A percentile compares a stretch with the other conserved stretches of the same genome.
phyloP scores from a whole-genome alignment of 2,888 invertebrate genomes.

The Notodonta ziczac region DNA sequence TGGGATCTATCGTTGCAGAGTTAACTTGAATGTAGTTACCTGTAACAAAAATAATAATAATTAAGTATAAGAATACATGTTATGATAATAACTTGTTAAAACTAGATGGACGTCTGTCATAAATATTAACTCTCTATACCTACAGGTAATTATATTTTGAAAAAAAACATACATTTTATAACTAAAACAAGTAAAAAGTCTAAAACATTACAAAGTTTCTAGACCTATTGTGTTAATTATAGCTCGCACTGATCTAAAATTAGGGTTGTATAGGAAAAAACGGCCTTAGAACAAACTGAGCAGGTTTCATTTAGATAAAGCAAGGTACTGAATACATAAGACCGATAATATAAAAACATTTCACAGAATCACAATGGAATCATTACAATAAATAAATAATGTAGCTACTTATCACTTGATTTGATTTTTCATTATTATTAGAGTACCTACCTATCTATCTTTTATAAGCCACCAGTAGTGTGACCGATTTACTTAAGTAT shows the following conservation, averaged over 20 bases:
- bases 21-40: constrained; percentile 43
- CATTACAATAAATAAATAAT: background rate
- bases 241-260: too few relatives aligned
- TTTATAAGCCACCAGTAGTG: background rate
- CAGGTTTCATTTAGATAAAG: background rate
- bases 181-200: too few relatives aligned
- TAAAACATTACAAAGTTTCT: too few relatives aligned
- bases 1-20: constrained; percentile 25
- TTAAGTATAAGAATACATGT: constrained; percentile 1
- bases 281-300: background rate
- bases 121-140: too few relatives aligned
- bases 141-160: too few relatives aligned
- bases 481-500: background rate
- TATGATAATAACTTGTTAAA: too few relatives aligned
- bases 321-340: background rate
- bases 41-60: constrained; percentile 51
- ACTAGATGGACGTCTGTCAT: too few relatives aligned
- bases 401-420: background rate
- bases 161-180: too few relatives aligned
- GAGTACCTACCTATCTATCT: background rate
- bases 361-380: background rate
- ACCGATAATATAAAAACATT: background rate
- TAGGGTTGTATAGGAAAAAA: background rate
- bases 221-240: too few relatives aligned
- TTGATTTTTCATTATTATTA: background rate